These are phyloP conservation scores for Eupithecia pulchellata DNA, from an alignment of 2,888 invertebrate species.

Conservation along the genomic window DNA sequence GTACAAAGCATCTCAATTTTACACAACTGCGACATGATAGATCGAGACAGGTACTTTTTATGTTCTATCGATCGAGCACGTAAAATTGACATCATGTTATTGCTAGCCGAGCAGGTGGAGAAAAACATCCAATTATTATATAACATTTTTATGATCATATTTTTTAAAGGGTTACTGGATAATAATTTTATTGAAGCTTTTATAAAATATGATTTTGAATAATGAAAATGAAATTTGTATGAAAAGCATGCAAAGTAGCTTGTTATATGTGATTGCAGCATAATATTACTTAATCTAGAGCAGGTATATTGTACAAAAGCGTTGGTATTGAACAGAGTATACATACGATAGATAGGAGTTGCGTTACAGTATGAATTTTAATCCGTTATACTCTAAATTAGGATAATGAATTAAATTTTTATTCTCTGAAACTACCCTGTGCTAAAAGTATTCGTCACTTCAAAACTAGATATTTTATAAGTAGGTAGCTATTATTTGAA, in stretches of 20 bases:
- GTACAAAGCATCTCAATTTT: slow-evolving; percentile 2
- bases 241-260: slow-evolving; percentile 40
- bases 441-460: slow-evolving; percentile 6
- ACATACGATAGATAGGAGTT: background rate
- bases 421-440: background rate
- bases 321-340: background rate
- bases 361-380: background rate
- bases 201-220: slow-evolving; percentile 10
- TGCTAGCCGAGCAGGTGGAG: slow-evolving; percentile 6
- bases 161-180: slow-evolving; percentile 24
- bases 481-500: background rate
- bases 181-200: slow-evolving; percentile 21
- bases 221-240: slow-evolving; percentile 37
- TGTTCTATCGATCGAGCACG: slow-evolving; percentile 2
- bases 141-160: background rate
- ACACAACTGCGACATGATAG: slow-evolving; percentile 11
- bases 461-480: background rate
- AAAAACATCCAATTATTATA: slow-evolving; percentile 4
- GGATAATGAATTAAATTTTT: background rate
- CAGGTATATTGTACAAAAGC: slow-evolving; percentile 13
- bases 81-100: slow-evolving; percentile 2
- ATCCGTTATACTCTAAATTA: background rate
- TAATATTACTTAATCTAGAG: background rate
- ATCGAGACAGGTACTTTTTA: background rate
- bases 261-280: slow-evolving; percentile 12